phyloP scores from a whole-genome alignment of 2,113 vertebrate genomes.

The Poeciliopsis occidentalis region DNA sequence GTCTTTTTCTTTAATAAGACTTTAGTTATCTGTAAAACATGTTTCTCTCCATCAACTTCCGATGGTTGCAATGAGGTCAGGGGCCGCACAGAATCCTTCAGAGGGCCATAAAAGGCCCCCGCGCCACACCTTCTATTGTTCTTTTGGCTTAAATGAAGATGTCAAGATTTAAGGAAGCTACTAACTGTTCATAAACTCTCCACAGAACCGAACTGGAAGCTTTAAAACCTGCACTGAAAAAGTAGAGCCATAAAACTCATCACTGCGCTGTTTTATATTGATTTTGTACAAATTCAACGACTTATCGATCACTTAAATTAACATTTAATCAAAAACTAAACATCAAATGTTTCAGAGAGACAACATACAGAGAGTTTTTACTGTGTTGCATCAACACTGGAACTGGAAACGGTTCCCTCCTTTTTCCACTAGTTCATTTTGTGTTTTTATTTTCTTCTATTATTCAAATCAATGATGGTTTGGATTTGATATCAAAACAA shows the following conservation, averaged over 20 bases:
- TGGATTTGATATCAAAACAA: neutral
- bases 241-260: neutral
- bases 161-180: neutral
- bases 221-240: neutral
- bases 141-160: neutral
- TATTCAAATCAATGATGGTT: neutral
- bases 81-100: no score
- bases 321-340: neutral
- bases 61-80: no score
- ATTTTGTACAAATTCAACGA: neutral
- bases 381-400: slow-evolving; percentile 3
- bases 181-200: neutral
- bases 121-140: no score
- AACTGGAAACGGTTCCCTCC: neutral
- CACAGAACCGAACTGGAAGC: no score
- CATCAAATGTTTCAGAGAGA: neutral
- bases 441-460: neutral
- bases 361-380: neutral
- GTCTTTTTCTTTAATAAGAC: no score
- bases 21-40: no score
- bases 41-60: no score
- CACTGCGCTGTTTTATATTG: slow-evolving; percentile 36
- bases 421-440: neutral
- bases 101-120: no score
- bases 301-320: neutral